These are phyloP conservation scores for Zosterops pallidus DNA, from an alignment of 2,113 vertebrate genomes.

Conservation along the genomic window DNA sequence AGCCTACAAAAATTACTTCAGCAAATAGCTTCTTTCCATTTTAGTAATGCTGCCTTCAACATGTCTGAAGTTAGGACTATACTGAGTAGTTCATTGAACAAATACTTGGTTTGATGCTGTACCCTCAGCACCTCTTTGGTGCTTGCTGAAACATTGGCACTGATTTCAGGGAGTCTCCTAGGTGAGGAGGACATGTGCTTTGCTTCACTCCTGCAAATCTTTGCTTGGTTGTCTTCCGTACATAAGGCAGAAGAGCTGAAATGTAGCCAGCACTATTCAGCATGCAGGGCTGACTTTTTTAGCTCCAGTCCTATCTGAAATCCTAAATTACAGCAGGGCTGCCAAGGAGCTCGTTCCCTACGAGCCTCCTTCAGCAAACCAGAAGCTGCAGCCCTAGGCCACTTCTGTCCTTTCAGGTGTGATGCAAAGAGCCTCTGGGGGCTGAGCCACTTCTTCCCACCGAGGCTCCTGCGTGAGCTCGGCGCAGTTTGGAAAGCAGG, in stretches of 20 bases:
- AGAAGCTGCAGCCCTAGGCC: background rate
- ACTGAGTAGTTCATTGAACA: background rate
- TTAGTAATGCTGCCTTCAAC: background rate
- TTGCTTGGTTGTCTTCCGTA: background rate
- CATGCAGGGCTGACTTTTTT: background rate
- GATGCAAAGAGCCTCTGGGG: accelerated
- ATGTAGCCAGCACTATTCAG: background rate
- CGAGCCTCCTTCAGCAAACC: accelerated
- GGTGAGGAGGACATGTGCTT: background rate
- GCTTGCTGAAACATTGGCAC: background rate
- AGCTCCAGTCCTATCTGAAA: background rate
- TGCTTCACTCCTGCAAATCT: background rate
- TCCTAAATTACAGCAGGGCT: background rate
- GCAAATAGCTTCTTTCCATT: background rate
- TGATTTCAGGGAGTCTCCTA: background rate
- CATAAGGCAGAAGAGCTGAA: accelerated
- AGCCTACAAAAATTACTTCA: background rate
- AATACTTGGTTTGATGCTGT: background rate
- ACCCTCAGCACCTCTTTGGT: background rate
- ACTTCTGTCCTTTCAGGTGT: background rate
- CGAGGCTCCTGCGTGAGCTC: background rate
- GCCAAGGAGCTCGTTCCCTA: background rate
- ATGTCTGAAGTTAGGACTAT: background rate
- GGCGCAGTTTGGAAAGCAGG: background rate
- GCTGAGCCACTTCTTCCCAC: accelerated